A percentile compares a stretch with the other conserved stretches of the same genome.
Conservation (phyloP, 1,140 invertebrate species). For the Antheraea pernyi region DNA sequence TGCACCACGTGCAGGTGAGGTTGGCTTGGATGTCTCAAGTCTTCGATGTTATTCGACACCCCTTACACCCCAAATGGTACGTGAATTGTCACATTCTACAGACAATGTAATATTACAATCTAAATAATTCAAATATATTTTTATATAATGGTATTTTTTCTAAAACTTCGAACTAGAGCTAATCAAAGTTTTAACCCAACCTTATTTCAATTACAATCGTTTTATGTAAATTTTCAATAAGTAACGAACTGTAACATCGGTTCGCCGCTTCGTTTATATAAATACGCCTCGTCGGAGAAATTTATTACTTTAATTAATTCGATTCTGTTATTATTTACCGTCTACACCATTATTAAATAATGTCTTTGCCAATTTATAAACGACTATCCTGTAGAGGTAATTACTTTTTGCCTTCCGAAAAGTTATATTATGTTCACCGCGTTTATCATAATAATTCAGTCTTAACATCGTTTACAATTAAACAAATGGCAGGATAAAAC, state of each 20-base stretch:
- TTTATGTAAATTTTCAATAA: constrained; percentile 1
- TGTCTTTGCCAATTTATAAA: not conserved
- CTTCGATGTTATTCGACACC: no score
- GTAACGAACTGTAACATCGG: not conserved
- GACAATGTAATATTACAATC: no score
- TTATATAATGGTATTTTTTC: no score
- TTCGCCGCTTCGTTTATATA: not conserved
- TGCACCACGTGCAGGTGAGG: no score
- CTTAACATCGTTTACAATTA: not conserved
- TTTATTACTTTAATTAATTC: constrained; percentile 4
- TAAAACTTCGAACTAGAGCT: not conserved
- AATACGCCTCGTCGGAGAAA: not conserved
- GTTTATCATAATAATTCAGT: not conserved
- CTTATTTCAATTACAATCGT: not conserved
- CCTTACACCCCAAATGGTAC: no score
- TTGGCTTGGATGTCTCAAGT: no score
- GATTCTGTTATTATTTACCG: not conserved
- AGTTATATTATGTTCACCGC: not conserved
- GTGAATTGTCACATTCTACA: no score
- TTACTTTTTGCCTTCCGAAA: not conserved
- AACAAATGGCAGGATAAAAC: not conserved
- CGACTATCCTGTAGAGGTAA: not conserved
- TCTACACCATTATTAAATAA: not conserved
- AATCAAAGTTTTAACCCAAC: not conserved
- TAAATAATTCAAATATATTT: no score